Base-by-base conservation (phyloP, 2,888 invertebrate genomes). In the Dichetophora obliterata region DNA sequence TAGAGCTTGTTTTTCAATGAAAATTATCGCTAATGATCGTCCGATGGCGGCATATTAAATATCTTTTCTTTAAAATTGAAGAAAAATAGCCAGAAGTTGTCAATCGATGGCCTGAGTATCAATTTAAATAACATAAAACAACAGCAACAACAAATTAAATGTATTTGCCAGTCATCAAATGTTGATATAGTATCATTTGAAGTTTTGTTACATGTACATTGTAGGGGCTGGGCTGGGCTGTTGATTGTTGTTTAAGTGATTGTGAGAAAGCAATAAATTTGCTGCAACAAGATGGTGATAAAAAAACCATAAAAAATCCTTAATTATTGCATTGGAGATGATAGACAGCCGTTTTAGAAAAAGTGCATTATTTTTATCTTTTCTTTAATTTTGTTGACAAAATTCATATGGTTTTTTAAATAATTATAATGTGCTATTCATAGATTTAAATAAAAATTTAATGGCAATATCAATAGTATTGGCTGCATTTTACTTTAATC, bases 41-140 rank as follows among this genome's bases (percentile, higher is more conserved):
- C 37, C 37, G 6, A 43, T 43, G 43, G 43, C 43, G 43, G 43
- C 43, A 43, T 43, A 43, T 43, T 43, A 43, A 43, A 43, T 43
- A 43, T 11, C 43, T 43, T 43, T 14, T 43, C 14, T 14, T 43
- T 43, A 43, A 43, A 43, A 11, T 2, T 2, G 3, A 14, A 43
- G 6, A 43, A 43, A 43, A 11, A 43, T 34, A 22, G 66, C n/a
- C 66, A 66, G 43, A 34, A 66, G 66, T 37, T 37, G 37, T 66
- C 43, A 66, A 66, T 22, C 66, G 66, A 66, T 66, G 22, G 66
- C n/a, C 8, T 27, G 19, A 65, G 63, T 37, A 65, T 27, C 63
- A 65, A 65, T 65, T 65, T 65, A 65, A 65, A 65, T 37, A 31
- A 31, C 63, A 31, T 65, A 37, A 65, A 68, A 48, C 68, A 68